These are phyloP conservation scores for Colaptes auratus DNA, from an alignment of 2,113 vertebrate genomes.

Conservation along the genomic window DNA sequence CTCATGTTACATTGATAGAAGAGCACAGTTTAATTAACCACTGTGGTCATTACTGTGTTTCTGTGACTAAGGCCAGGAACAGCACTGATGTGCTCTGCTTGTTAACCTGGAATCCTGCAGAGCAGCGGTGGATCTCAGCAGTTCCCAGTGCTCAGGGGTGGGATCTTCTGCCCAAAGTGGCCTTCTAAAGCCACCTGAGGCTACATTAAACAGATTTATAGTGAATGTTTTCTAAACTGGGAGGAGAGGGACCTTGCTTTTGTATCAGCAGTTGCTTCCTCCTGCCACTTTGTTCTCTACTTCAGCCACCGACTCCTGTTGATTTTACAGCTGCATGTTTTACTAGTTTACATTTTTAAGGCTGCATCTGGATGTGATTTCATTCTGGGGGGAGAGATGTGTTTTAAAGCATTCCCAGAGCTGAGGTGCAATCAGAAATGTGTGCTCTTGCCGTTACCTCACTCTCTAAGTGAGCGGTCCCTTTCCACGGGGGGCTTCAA, in stretches of 20 bases:
- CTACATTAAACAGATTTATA: background rate
- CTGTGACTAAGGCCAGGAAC: background rate
- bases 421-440: background rate
- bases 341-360: conserved; percentile 7
- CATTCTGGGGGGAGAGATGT: background rate
- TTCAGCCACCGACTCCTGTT: conserved; percentile 1
- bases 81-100: background rate
- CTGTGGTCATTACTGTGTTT: background rate
- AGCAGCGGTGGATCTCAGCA: background rate
- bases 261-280: background rate
- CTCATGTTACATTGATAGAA: background rate
- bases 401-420: background rate
- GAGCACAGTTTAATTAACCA: background rate
- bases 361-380: background rate
- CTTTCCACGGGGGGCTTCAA: background rate
- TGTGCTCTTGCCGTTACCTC: background rate
- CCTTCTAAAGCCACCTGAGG: rapidly evolving
- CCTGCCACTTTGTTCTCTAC: background rate
- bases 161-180: background rate
- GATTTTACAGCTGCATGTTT: conserved; percentile 22
- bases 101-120: background rate
- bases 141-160: background rate
- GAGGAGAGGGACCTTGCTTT: background rate
- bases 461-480: background rate
- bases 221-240: background rate